Evolutionary conservation across 2,113 vertebrate species (phyloP).

Genomic region (Platysternon megacephalum): DNA sequence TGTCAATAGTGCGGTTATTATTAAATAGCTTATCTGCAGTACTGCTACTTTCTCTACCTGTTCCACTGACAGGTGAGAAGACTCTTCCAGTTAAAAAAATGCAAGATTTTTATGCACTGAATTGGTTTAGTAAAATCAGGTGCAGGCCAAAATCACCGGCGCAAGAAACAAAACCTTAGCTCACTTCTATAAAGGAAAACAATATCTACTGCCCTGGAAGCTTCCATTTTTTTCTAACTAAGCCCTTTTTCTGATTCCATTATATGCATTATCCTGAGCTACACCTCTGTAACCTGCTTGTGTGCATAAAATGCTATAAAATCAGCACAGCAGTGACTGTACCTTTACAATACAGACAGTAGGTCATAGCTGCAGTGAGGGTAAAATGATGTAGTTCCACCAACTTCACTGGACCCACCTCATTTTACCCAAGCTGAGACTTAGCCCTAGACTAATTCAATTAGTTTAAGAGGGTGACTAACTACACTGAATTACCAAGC

Average conservation of each 20-base stretch:
- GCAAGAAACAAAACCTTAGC: not conserved
- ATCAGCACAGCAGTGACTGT: too few relatives aligned
- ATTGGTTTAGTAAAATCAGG: not conserved
- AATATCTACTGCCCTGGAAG: not conserved
- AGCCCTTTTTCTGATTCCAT: not conserved
- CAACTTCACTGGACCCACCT: too few relatives aligned
- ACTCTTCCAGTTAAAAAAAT: not conserved
- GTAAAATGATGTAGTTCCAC: too few relatives aligned
- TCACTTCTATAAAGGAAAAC: not conserved
- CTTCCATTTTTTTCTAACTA: not conserved
- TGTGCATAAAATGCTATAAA: too few relatives aligned
- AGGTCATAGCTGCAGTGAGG: too few relatives aligned
- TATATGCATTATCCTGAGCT: not conserved
- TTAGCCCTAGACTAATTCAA: not conserved
- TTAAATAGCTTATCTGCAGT: rapidly evolving
- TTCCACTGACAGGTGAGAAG: not conserved
- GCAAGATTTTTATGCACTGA: too few relatives aligned
- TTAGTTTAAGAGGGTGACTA: not conserved
- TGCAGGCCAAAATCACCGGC: not conserved
- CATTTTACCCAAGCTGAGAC: not conserved
- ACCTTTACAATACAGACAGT: too few relatives aligned
- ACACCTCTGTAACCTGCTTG: not conserved
- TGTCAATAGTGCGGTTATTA: not conserved
- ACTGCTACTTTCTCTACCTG: not conserved
- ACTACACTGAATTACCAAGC: not conserved